phyloP scores from a whole-genome alignment of 2,113 vertebrate species.

The Montifringilla adamsi region DNA sequence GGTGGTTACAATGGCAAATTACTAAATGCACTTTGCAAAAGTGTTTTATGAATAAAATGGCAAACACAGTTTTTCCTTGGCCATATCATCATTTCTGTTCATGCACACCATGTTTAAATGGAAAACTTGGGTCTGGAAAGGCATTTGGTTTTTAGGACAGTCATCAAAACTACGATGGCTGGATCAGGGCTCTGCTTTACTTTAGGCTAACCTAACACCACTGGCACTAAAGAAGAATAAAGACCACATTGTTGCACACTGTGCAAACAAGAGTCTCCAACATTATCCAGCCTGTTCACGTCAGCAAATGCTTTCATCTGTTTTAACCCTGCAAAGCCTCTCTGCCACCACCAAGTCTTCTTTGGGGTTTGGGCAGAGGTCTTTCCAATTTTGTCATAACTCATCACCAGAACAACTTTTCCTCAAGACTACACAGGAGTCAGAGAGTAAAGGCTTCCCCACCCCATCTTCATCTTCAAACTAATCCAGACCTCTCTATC shows the following conservation, averaged over 20 bases:
- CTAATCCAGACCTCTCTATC: background rate
- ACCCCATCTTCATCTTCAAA: background rate
- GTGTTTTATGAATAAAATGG: constrained; percentile 62
- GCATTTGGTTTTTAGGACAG: background rate
- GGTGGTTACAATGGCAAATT: constrained; percentile 63
- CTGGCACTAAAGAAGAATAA: background rate
- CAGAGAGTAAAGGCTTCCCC: background rate
- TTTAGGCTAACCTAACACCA: background rate
- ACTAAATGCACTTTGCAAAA: constrained; percentile 64
- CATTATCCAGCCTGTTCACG: background rate
- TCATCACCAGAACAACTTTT: background rate
- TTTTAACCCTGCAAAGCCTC: background rate
- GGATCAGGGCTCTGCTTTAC: background rate
- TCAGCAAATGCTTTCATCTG: background rate
- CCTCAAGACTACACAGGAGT: background rate
- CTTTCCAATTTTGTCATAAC: fast-evolving
- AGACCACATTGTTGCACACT: background rate
- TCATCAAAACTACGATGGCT: background rate
- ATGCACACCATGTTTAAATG: background rate
- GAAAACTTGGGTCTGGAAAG: constrained; percentile 8
- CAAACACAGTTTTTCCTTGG: background rate
- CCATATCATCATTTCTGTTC: background rate
- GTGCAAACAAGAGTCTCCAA: background rate
- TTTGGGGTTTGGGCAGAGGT: background rate
- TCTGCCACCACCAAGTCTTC: background rate